Evolutionary conservation across 2,797 vertebrate species (phyloP), one percentile per base, ranked within the genome.

Genomic region (Spheniscus humboldti): DNA sequence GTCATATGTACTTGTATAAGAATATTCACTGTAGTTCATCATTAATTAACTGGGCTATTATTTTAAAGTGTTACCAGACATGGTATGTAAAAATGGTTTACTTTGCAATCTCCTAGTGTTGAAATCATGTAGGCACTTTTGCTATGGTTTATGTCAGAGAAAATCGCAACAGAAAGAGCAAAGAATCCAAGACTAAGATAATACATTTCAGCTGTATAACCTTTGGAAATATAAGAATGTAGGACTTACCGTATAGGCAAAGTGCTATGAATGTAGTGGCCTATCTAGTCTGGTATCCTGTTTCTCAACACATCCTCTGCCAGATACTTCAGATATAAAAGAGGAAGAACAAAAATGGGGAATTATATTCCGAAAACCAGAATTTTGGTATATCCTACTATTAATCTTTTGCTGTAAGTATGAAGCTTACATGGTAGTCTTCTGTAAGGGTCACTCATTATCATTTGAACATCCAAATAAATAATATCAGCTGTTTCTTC

Each of bases 21-120:
- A 98, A 97, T 97, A 98, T 98, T 97, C 98, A 98, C 97, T 98
- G 97, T 97, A 98, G 97, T 97, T 98, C 98, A 97, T 98, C 98
- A 98, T 98, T 98, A 98, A 98, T 98, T 98, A 98, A 98, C 97
- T 94, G 97, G 94, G 96, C 97, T 97, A 98, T 98, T 98, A 98
- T 98, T 98, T 97, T 98, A 98, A 98, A 98, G 98, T 98, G 98
- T 98, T 98, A 97, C 98, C 98, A 98, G 98, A 98, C 98, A 97
- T 98, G 98, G 98, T 98, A 98, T 98, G 98, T 97, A 97, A 97
- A 98, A 98, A 98, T 97, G 97, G 98, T 98, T 98, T 98, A 98
- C 96, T 98, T 98, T 98, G 97, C 97, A 95, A 97, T 97, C 97
- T 97, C 96, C 96, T 97, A 97, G 97, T 97, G 97, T 97, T 98